Conservation (phyloP, 1,140 invertebrate genomes). For the Pollicipes pollicipes region DNA sequence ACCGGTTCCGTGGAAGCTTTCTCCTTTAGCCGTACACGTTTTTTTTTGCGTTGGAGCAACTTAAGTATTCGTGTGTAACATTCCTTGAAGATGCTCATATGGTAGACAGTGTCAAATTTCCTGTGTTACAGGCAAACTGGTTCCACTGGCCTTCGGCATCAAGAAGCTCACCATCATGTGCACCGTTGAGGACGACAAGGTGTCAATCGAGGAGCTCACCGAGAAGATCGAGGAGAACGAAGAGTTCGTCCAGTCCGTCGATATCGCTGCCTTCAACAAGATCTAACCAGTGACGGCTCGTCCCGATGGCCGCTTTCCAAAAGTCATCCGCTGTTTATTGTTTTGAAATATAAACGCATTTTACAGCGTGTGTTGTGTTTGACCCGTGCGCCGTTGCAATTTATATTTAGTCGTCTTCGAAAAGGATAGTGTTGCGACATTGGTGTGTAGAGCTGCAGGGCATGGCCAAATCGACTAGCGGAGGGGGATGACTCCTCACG, state of each 20-base stretch:
- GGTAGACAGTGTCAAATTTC: too few relatives aligned
- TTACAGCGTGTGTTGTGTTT: not conserved
- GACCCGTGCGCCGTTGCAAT: too few relatives aligned
- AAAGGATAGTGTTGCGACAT: too few relatives aligned
- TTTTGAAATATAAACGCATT: not conserved
- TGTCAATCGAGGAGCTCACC: slow-evolving; percentile 72
- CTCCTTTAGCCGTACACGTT: too few relatives aligned
- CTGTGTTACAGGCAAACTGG: slow-evolving; percentile 55
- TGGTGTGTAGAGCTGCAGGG: too few relatives aligned
- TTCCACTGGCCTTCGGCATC: slow-evolving; percentile 87
- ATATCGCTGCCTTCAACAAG: slow-evolving; percentile 93
- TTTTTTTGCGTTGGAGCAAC: too few relatives aligned
- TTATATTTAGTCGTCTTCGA: too few relatives aligned
- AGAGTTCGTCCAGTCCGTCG: slow-evolving; percentile 79
- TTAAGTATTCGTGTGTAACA: too few relatives aligned
- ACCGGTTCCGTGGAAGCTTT: too few relatives aligned
- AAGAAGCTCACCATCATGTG: slow-evolving; percentile 88
- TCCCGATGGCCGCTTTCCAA: not conserved
- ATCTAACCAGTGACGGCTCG: slow-evolving; percentile 43
- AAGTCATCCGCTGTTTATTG: not conserved
- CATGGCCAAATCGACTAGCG: too few relatives aligned
- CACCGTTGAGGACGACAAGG: slow-evolving; percentile 87
- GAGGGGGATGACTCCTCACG: too few relatives aligned
- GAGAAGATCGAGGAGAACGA: slow-evolving; percentile 76
- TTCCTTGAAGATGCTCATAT: too few relatives aligned